phyloP scores from a whole-genome alignment of 2,113 vertebrate species.

The Lipophrys pholis region DNA sequence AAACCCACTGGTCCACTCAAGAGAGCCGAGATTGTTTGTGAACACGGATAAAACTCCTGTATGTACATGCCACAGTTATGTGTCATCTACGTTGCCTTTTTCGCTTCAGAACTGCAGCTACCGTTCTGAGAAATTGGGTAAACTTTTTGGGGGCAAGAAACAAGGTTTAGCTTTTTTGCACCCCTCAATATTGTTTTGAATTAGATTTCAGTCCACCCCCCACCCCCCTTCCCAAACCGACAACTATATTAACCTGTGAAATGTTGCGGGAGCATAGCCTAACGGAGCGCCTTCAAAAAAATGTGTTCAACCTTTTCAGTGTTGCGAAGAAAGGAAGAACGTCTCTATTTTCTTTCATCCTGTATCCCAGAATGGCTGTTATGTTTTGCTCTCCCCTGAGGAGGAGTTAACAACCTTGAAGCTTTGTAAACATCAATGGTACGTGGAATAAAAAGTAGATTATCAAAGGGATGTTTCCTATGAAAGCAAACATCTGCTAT shows the following conservation, averaged over 20 bases:
- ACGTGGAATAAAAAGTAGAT: slow-evolving; percentile 66
- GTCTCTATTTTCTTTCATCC: slow-evolving; percentile 64
- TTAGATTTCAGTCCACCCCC: slow-evolving; percentile 54
- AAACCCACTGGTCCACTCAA: slow-evolving; percentile 79
- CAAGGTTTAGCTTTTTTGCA: slow-evolving; percentile 29
- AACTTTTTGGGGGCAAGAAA: slow-evolving; percentile 51
- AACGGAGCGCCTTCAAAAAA: slow-evolving; percentile 50
- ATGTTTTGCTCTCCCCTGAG: slow-evolving; percentile 58
- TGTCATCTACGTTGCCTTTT: slow-evolving; percentile 68
- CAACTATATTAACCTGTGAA: slow-evolving; percentile 60
- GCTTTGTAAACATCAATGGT: slow-evolving; percentile 74
- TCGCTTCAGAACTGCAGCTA: slow-evolving; percentile 47
- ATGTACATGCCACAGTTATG: slow-evolving; percentile 73
- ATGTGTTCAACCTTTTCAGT: slow-evolving; percentile 63
- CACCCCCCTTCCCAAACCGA: slow-evolving; percentile 25
- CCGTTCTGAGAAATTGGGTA: slow-evolving; percentile 52
- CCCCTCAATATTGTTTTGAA: slow-evolving; percentile 53
- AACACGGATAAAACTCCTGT: slow-evolving; percentile 76
- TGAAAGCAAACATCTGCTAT: slow-evolving; percentile 70
- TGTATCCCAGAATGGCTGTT: slow-evolving; percentile 61
- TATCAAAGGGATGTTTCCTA: slow-evolving; percentile 74
- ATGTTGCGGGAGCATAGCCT: slow-evolving; percentile 47
- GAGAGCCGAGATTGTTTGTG: slow-evolving; percentile 78
- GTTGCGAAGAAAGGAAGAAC: slow-evolving; percentile 57
- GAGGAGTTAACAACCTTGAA: slow-evolving; percentile 76